A percentile compares a stretch with the other conserved stretches of the same genome.
Conservation (phyloP, 2,888 invertebrate genomes). For the Rugalucina vietnamica region DNA sequence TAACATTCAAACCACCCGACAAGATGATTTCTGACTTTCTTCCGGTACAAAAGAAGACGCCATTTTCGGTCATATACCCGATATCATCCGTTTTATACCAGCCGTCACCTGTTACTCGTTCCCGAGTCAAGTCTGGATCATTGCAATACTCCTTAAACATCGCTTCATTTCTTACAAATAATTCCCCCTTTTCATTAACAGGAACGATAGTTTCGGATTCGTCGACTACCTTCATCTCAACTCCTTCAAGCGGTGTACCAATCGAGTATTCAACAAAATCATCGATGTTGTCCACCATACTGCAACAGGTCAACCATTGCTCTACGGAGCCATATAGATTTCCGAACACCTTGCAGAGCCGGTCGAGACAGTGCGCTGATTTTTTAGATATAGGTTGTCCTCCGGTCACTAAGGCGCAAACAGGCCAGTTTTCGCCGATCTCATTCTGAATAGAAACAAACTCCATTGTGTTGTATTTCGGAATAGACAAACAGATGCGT, state of each 20-base stretch:
- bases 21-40: background rate
- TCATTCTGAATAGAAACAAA: background rate
- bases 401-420: slow-evolving; percentile 5
- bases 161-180: background rate
- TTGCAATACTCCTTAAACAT: slow-evolving; percentile 34
- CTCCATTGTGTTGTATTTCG: too few relatives aligned
- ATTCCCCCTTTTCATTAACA: slow-evolving; percentile 28
- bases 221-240: slow-evolving; percentile 17
- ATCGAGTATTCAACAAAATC: background rate
- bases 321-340: slow-evolving; percentile 23
- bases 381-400: slow-evolving; percentile 32
- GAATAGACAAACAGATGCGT: too few relatives aligned
- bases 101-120: background rate
- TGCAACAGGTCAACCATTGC: background rate
- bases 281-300: background rate
- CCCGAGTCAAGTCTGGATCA: slow-evolving; percentile 14
- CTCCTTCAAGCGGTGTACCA: background rate
- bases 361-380: background rate
- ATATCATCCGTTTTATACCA: slow-evolving; percentile 37
- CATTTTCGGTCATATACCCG: slow-evolving; percentile 1
- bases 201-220: slow-evolving; percentile 20
- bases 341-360: background rate
- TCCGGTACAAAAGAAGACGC: background rate
- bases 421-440: slow-evolving; percentile 21
- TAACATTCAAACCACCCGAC: background rate